These are phyloP conservation scores for Paradisaea rubra DNA, from an alignment of 2,113 vertebrate genomes.

Conservation along the genomic window DNA sequence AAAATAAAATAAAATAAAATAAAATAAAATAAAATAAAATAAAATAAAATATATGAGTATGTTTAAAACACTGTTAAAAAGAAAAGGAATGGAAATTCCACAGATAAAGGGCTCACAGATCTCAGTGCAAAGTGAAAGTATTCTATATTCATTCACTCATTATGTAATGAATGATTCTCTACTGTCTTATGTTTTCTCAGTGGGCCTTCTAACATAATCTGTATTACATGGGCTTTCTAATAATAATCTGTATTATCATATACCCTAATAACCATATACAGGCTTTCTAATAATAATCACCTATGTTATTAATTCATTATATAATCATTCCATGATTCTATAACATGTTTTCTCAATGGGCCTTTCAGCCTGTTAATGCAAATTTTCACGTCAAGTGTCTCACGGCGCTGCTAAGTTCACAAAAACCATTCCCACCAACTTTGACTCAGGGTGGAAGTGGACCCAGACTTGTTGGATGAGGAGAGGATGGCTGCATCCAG, in stretches of 20 bases:
- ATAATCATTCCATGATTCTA: background rate
- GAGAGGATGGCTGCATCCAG: background rate
- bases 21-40: background rate
- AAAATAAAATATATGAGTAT: background rate
- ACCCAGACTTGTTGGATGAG: background rate
- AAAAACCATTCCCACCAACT: background rate
- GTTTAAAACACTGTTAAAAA: background rate
- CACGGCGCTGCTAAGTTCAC: accelerated
- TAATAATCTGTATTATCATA: background rate
- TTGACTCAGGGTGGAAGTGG: accelerated
- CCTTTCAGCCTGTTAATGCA: background rate
- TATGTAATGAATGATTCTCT: background rate
- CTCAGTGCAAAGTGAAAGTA: background rate
- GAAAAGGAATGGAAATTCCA: background rate
- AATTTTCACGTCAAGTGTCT: accelerated
- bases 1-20: background rate
- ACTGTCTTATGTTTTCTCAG: background rate
- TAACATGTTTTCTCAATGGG: background rate
- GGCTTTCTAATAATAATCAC: background rate
- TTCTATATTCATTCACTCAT: background rate
- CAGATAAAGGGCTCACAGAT: background rate
- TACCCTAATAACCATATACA: background rate
- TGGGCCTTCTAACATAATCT: background rate
- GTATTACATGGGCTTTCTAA: background rate
- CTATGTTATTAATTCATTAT: background rate